These are phyloP conservation scores for Spinibarbus caldwelli DNA, from an alignment of 2,797 vertebrate genomes.

Conservation along the genomic window DNA sequence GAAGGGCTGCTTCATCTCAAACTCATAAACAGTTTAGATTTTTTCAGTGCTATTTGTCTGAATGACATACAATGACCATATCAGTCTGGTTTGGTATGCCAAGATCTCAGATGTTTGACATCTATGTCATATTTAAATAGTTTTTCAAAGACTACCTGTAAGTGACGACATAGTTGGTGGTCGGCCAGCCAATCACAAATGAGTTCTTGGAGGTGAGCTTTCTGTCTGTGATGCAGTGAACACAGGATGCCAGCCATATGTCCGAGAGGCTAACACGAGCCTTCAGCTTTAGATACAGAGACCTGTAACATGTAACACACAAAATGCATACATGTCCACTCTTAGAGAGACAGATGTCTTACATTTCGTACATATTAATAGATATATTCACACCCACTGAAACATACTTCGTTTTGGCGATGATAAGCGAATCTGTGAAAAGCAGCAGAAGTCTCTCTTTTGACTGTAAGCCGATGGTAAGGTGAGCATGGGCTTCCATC, in stretches of 20 bases:
- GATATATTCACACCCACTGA: conserved; percentile 1
- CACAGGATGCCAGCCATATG: conserved; percentile 82
- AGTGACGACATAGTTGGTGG: conserved; percentile 84
- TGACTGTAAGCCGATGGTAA: conserved; percentile 85
- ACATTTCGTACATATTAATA: not conserved
- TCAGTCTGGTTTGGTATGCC: not conserved
- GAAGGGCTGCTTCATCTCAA: not conserved
- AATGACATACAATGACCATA: not conserved
- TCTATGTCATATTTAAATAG: not conserved
- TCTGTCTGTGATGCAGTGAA: conserved; percentile 85
- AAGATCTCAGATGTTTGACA: not conserved
- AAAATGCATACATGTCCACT: not conserved
- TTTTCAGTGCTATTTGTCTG: not conserved
- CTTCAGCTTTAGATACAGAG: conserved; percentile 84
- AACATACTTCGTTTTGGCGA: conserved; percentile 87
- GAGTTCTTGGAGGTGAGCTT: conserved; percentile 80
- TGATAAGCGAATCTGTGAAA: conserved; percentile 82
- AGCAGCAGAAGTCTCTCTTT: conserved; percentile 87
- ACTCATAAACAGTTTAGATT: not conserved
- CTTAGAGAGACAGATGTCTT: not conserved
- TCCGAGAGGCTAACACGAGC: conserved; percentile 81
- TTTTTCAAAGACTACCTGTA: conserved; percentile 79
- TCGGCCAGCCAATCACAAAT: conserved; percentile 92
- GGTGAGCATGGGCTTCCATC: conserved; percentile 81
- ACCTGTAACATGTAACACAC: conserved; percentile 57